These are phyloP conservation scores for Microtus oregoni DNA, from an alignment of 2,113 vertebrate species.

Conservation along the genomic window DNA sequence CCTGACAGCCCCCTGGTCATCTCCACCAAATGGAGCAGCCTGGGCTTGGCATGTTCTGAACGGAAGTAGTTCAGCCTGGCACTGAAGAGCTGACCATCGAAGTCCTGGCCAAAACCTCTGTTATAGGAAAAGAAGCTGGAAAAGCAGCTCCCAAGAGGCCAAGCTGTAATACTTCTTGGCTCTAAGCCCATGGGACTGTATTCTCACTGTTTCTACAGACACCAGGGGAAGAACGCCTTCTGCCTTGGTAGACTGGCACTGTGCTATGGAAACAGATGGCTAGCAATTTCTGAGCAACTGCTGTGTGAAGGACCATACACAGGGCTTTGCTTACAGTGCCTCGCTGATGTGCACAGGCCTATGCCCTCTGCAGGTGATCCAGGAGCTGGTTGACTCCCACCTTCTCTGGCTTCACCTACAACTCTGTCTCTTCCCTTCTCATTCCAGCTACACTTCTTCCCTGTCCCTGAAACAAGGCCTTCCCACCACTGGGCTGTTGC, in stretches of 20 bases:
- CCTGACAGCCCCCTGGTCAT: background rate
- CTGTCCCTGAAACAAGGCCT: background rate
- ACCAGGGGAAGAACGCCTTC: background rate
- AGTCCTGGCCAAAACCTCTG: background rate
- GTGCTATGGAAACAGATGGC: background rate
- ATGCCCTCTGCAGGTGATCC: background rate
- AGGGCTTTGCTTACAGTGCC: background rate
- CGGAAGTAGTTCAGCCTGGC: background rate
- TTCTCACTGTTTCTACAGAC: background rate
- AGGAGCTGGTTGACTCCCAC: background rate
- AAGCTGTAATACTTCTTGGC: background rate
- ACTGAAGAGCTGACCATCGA: background rate
- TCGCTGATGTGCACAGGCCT: background rate
- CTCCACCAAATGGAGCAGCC: background rate
- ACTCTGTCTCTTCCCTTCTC: background rate
- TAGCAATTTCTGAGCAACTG: background rate
- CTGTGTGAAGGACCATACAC: background rate
- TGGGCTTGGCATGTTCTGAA: background rate
- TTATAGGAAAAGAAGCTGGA: background rate
- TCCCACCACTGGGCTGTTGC: no score
- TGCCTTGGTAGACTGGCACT: background rate
- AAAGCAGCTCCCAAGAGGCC: background rate
- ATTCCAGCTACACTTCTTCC: background rate
- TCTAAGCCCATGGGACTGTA: no score
- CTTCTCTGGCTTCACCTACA: background rate